phyloP scores from a whole-genome alignment of 23 tunicate genomes.

The Aplidium turbinatum region DNA sequence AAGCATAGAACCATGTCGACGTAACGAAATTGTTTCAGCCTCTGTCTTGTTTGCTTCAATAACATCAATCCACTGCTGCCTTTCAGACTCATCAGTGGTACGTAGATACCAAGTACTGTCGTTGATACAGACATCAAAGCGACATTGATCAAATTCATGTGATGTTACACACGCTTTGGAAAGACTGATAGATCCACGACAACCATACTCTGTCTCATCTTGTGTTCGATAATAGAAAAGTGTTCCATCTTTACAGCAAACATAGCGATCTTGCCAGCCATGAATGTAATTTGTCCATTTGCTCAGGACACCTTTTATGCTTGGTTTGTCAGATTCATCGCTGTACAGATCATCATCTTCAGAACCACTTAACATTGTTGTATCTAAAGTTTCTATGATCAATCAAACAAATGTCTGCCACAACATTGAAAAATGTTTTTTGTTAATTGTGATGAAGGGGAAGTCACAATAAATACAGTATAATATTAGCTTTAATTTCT shows the following conservation, averaged over 20 bases:
- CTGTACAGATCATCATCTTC: constrained; percentile 66
- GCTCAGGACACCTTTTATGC: constrained; percentile 57
- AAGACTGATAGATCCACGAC: constrained; percentile 83
- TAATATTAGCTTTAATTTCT: no score
- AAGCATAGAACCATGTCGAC: constrained; percentile 77
- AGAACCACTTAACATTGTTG: constrained; percentile 61
- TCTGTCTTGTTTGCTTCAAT: constrained; percentile 76
- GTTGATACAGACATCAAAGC: constrained; percentile 86
- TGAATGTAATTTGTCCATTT: constrained; percentile 96
- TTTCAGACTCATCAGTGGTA: constrained; percentile 59
- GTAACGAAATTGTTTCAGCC: constrained; percentile 33
- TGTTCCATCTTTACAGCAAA: constrained; percentile 72
- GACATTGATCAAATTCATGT: constrained; percentile 76
- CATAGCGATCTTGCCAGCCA: constrained; percentile 92
- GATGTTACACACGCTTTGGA: constrained; percentile 48
- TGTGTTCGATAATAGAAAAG: constrained; percentile 65
- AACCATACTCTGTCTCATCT: constrained; percentile 87
- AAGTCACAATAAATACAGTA: no score
- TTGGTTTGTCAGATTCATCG: constrained; percentile 42
- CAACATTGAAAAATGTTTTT: no score
- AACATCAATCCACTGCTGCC: constrained; percentile 87
- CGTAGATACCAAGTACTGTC: constrained; percentile 92
- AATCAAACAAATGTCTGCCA: no score
- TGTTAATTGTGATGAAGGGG: no score
- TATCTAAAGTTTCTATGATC: no score